A percentile compares a stretch with the other conserved stretches of the same genome.
Conservation (phyloP, 2,888 invertebrate genomes). For the Keiferia lycopersicella region DNA sequence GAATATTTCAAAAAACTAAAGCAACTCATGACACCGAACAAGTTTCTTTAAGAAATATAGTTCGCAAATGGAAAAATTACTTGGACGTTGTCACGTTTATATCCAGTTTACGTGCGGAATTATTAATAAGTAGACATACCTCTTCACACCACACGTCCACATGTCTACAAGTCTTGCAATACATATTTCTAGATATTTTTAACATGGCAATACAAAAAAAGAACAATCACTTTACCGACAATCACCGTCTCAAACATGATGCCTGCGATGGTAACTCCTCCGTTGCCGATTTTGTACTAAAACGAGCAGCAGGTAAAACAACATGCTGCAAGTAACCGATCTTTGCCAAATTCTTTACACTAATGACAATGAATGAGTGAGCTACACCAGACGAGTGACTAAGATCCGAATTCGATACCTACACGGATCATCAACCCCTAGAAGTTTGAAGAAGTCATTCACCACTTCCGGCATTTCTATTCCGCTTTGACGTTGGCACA, state of each 20-base stretch:
- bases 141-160: too few relatives aligned
- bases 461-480: conserved; percentile 21
- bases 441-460: conserved; percentile 29
- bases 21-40: too few relatives aligned
- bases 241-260: conserved; percentile 65
- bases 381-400: conserved; percentile 48
- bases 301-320: conserved; percentile 55
- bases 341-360: conserved; percentile 67
- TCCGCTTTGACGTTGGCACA: background rate
- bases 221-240: conserved; percentile 58
- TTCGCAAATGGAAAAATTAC: too few relatives aligned
- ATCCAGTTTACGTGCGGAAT: too few relatives aligned
- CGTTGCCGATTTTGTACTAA: conserved; percentile 62
- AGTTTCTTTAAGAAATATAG: too few relatives aligned
- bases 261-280: conserved; percentile 56
- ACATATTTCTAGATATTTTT: too few relatives aligned
- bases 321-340: conserved; percentile 52
- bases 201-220: too few relatives aligned
- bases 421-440: conserved; percentile 52
- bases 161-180: too few relatives aligned
- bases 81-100: too few relatives aligned
- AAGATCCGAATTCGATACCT: conserved; percentile 27
- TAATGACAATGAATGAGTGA: conserved; percentile 69
- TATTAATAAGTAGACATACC: too few relatives aligned
- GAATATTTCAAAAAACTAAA: background rate